Conservation (phyloP, 2,888 invertebrate genomes). For the Drosophila neotestacea region DNA sequence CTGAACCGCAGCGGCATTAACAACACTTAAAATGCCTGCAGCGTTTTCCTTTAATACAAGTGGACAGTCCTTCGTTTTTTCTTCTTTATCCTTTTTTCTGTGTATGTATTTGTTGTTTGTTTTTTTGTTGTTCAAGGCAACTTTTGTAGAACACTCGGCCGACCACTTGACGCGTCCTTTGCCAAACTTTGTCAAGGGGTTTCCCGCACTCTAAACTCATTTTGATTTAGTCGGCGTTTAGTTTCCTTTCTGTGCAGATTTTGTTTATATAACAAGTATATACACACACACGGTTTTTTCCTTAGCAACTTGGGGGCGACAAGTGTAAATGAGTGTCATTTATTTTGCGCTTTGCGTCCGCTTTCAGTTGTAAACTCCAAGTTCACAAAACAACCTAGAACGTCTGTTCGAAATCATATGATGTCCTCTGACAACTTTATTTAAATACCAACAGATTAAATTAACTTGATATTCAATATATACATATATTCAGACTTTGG, state of each 20-base stretch:
- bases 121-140: constrained; percentile 33
- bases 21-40: constrained; percentile 79
- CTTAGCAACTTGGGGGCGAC: constrained; percentile 41
- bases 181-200: constrained; percentile 61
- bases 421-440: constrained; percentile 14
- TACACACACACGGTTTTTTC: constrained; percentile 12
- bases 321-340: constrained; percentile 75
- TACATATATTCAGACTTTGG: not conserved
- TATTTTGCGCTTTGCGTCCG: constrained; percentile 50
- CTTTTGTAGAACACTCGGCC: constrained; percentile 53
- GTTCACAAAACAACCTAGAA: constrained; percentile 18
- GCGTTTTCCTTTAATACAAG: constrained; percentile 77
- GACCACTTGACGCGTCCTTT: constrained; percentile 57
- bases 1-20: constrained; percentile 73
- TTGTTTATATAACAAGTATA: constrained; percentile 42
- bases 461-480: too few relatives aligned
- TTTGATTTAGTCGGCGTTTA: constrained; percentile 74
- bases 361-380: constrained; percentile 26
- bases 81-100: constrained; percentile 33
- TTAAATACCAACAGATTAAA: constrained; percentile 43
- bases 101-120: constrained; percentile 7
- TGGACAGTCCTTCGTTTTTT: constrained; percentile 65
- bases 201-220: constrained; percentile 55
- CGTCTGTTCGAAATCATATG: constrained; percentile 9
- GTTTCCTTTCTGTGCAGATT: constrained; percentile 55